Evolutionary conservation across 2,113 vertebrate genomes (phyloP).

Genomic region (Alethe diademata): DNA sequence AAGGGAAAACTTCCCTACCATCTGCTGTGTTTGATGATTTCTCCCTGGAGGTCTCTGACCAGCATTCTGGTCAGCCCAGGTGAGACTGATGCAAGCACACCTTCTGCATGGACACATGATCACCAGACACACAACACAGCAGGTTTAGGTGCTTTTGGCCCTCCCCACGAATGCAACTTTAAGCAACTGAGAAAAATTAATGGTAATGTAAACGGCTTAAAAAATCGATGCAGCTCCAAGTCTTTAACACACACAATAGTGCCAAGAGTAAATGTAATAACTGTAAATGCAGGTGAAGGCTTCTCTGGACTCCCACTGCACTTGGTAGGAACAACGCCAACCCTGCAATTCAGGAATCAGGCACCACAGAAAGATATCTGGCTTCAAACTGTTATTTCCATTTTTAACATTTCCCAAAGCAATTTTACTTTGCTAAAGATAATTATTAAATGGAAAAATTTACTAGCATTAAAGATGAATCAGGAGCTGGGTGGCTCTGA

Average conservation of each 20-base stretch:
- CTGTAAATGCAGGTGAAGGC: background rate
- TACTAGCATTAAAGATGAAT: background rate
- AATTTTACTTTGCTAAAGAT: background rate
- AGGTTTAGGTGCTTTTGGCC: background rate
- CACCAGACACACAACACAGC: background rate
- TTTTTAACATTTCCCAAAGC: background rate
- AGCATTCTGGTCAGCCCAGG: background rate
- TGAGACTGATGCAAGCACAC: background rate
- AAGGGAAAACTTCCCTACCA: background rate
- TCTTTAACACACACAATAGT: accelerated
- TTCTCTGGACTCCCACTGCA: background rate
- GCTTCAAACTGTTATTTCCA: background rate
- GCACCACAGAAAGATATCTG: background rate
- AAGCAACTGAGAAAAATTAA: background rate
- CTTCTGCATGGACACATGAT: background rate
- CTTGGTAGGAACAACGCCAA: background rate
- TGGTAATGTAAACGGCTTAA: background rate
- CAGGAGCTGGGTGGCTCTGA: background rate
- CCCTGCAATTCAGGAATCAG: background rate
- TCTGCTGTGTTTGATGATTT: background rate
- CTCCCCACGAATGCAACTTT: background rate
- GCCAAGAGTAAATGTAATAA: background rate
- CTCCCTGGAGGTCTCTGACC: background rate
- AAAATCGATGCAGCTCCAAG: background rate
- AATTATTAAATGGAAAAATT: background rate